These are phyloP conservation scores for Hylaea fasciaria DNA, from an alignment of 2,888 invertebrate species.

Conservation along the genomic window DNA sequence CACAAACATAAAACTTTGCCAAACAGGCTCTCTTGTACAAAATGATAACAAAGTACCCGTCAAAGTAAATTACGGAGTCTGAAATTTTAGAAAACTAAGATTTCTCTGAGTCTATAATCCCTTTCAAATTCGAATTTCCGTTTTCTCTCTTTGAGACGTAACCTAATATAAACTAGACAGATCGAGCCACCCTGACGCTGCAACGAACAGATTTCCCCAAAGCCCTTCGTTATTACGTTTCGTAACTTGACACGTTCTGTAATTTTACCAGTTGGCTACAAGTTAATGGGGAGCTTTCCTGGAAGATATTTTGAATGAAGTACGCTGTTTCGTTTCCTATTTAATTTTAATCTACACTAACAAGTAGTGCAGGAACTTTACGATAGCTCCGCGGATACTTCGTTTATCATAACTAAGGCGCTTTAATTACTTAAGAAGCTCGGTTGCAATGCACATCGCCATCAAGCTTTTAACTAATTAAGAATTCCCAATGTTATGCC, in stretches of 20 bases:
- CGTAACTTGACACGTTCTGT: conserved; percentile 30
- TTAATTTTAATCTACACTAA: conserved; percentile 38
- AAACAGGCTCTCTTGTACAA: neutral
- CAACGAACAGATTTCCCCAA: conserved; percentile 28
- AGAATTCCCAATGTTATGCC: conserved; percentile 19
- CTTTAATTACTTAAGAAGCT: conserved; percentile 31
- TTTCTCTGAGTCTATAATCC: conserved; percentile 20
- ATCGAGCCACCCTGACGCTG: conserved; percentile 26
- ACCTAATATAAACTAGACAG: conserved; percentile 34
- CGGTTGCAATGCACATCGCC: conserved; percentile 37
- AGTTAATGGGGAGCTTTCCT: conserved; percentile 30
- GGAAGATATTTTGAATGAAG: conserved; percentile 27
- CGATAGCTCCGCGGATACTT: conserved; percentile 49
- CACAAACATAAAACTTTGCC: neutral
- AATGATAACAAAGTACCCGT: conserved; percentile 12
- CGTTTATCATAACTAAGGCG: conserved; percentile 39
- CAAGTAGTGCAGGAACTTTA: conserved; percentile 44
- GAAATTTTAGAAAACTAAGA: conserved; percentile 21
- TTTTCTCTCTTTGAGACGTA: conserved; percentile 26
- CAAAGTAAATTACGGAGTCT: conserved; percentile 16
- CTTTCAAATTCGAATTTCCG: conserved; percentile 28
- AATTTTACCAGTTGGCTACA: conserved; percentile 29
- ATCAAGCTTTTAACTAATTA: conserved; percentile 33
- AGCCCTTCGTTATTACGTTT: conserved; percentile 26
- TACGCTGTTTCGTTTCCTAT: conserved; percentile 40